These are phyloP conservation scores for Pammene aurita DNA, from an alignment of 2,888 invertebrate species.

Conservation along the genomic window DNA sequence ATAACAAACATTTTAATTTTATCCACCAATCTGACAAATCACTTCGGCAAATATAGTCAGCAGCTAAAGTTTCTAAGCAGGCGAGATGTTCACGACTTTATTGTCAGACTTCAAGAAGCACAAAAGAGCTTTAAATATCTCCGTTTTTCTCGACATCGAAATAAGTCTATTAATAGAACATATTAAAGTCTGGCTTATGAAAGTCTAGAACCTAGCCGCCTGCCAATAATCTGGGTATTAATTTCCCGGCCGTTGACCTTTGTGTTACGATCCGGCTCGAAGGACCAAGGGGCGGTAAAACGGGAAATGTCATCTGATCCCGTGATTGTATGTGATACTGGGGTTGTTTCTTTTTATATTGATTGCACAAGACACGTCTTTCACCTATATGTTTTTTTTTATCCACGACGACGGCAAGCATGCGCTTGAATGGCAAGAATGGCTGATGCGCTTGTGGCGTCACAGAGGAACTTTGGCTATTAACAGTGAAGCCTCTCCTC, in stretches of 20 bases:
- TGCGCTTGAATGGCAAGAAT: too few relatives aligned
- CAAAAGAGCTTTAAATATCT: too few relatives aligned
- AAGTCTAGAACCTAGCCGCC: slow-evolving; percentile 32
- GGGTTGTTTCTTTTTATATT: slow-evolving; percentile 11
- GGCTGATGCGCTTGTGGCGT: too few relatives aligned
- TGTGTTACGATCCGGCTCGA: slow-evolving; percentile 47
- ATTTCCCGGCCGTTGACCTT: slow-evolving; percentile 40
- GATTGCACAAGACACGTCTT: background rate
- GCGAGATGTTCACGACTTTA: background rate
- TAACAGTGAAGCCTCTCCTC: too few relatives aligned
- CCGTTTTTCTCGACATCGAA: background rate
- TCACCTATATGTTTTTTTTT: too few relatives aligned
- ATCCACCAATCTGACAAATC: too few relatives aligned
- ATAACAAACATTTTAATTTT: background rate
- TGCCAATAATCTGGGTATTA: slow-evolving; percentile 27
- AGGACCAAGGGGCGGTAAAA: slow-evolving; percentile 44
- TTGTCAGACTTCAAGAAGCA: too few relatives aligned
- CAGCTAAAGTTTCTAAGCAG: too few relatives aligned
- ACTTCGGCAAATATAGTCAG: too few relatives aligned
- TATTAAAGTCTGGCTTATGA: slow-evolving; percentile 13
- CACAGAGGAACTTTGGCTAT: too few relatives aligned
- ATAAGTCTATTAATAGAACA: slow-evolving; percentile 1
- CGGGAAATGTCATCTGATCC: slow-evolving; percentile 58
- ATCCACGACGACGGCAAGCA: too few relatives aligned
- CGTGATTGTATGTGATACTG: slow-evolving; percentile 51